These are phyloP conservation scores for Drosophila yooni DNA, from an alignment of 2,888 invertebrate genomes.

Conservation along the genomic window DNA sequence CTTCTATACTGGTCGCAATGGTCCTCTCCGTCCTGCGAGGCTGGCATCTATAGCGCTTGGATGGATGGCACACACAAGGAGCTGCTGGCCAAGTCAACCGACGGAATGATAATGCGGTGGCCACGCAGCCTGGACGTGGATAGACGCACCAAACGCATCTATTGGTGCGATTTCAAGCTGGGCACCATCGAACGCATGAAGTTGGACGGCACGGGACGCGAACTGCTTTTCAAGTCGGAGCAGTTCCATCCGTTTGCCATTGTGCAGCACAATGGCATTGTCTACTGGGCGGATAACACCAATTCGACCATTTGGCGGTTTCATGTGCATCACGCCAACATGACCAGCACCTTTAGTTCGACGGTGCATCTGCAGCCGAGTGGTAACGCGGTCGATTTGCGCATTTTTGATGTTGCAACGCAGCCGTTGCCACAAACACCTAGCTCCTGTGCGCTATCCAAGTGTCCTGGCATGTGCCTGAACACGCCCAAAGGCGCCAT, in stretches of 20 bases:
- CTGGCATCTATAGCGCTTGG: constrained; percentile 89
- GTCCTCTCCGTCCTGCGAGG: constrained; percentile 84
- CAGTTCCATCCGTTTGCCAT: constrained; percentile 90
- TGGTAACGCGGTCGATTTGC: constrained; percentile 89
- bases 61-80: constrained; percentile 90
- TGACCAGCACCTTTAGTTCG: constrained; percentile 84
- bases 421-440: constrained; percentile 83
- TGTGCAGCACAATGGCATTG: constrained; percentile 87
- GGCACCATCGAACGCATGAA: constrained; percentile 89
- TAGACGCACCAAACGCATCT: constrained; percentile 86
- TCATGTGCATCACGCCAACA: constrained; percentile 81
- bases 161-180: constrained; percentile 90
- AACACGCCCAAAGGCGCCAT: constrained; percentile 86
- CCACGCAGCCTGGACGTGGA: constrained; percentile 92
- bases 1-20: constrained; percentile 92
- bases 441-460: constrained; percentile 74
- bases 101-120: constrained; percentile 87
- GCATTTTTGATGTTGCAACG: constrained; percentile 87
- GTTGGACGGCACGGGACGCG: constrained; percentile 86
- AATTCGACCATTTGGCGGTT: constrained; percentile 87
- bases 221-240: constrained; percentile 86
- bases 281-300: constrained; percentile 90
- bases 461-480: constrained; percentile 91
- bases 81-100: constrained; percentile 87
- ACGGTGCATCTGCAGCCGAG: constrained; percentile 83